Percentiles rank a stretch among this genome's conserved stretches.
Conservation (phyloP, 2,888 invertebrate species). For the Dryomyza anilis region DNA sequence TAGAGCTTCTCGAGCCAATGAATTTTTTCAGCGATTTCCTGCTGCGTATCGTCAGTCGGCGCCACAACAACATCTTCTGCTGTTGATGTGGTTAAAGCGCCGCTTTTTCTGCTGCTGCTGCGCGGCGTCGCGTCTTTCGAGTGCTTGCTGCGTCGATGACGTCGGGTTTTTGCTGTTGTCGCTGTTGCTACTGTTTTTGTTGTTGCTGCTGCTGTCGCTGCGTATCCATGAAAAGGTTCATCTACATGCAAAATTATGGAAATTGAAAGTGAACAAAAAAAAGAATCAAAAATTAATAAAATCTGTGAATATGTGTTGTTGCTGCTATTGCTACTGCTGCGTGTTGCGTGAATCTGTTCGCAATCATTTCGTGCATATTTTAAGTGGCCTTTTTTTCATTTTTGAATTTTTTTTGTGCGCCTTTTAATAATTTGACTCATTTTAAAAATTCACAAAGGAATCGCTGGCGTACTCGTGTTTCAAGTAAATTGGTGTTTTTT, state of each 20-base stretch:
- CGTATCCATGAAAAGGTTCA: constrained; percentile 35
- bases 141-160: background rate
- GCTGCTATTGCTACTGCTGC: background rate
- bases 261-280: constrained; percentile 21
- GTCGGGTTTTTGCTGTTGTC: background rate
- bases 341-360: no score
- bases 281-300: constrained; percentile 2
- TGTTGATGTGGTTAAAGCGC: background rate
- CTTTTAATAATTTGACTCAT: no score
- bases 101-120: constrained; percentile 17
- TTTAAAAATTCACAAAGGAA: no score
- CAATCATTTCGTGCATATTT: no score
- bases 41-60: constrained; percentile 9
- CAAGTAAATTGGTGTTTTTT: no score
- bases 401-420: background rate
- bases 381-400: no score
- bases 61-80: constrained; percentile 16
- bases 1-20: constrained; percentile 75
- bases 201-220: constrained; percentile 17
- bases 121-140: background rate
- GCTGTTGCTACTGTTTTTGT: constrained; percentile 7
- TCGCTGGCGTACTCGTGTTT: no score
- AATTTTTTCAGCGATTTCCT: constrained; percentile 62
- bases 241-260: constrained; percentile 33
- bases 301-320: background rate